Conservation (phyloP, 2,797 vertebrate genomes). For the Hipposideros larvatus region DNA sequence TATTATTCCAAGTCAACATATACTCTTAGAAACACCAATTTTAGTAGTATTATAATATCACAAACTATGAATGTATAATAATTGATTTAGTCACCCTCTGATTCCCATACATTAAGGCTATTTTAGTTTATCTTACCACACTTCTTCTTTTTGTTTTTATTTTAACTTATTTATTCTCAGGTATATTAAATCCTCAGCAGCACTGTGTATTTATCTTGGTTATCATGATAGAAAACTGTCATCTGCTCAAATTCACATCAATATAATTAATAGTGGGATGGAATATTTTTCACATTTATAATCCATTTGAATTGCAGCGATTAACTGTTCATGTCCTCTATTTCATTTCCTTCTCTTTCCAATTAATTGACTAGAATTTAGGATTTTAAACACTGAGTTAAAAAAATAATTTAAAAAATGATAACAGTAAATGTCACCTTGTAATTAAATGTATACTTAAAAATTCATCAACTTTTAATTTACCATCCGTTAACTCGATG, state of each 20-base stretch:
- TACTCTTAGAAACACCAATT: neutral
- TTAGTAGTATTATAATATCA: neutral
- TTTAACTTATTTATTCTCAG: neutral
- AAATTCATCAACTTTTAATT: constrained; percentile 56
- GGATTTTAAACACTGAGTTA: neutral
- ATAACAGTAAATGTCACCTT: constrained; percentile 14
- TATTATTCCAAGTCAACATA: neutral
- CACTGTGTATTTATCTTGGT: neutral
- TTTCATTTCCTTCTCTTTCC: neutral
- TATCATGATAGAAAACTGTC: neutral
- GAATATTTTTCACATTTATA: neutral
- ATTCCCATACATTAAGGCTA: neutral
- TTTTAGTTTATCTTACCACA: neutral
- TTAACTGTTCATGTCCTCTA: neutral
- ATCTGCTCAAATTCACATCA: constrained; percentile 28
- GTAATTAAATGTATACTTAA: constrained; percentile 55
- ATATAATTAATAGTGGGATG: neutral
- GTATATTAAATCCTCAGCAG: neutral
- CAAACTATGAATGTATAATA: neutral
- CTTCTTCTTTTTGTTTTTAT: neutral
- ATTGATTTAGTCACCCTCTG: neutral
- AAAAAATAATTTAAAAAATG: constrained; percentile 47
- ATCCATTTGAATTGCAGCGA: neutral
- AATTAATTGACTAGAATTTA: constrained; percentile 14
- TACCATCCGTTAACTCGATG: constrained; percentile 31